Conservation (phyloP, 2,888 invertebrate genomes). For the Synergus itoensis region DNA sequence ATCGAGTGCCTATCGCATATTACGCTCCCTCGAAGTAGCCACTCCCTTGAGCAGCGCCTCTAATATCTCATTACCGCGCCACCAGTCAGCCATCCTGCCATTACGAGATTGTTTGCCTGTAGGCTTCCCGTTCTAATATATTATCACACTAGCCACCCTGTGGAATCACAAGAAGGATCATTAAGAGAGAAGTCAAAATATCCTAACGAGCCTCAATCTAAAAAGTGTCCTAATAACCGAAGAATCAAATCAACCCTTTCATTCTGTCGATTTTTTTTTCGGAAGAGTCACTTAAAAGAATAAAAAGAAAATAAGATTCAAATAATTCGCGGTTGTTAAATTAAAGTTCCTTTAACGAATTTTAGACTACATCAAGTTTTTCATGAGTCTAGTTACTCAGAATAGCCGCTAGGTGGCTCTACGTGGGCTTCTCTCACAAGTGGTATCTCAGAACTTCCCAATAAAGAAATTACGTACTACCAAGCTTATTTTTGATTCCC, state of each 20-base stretch:
- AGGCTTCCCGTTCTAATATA: slow-evolving; percentile 70
- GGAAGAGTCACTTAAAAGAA: too few relatives aligned
- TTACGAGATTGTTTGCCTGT: slow-evolving; percentile 77
- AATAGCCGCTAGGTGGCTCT: too few relatives aligned
- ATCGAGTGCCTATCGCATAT: slow-evolving; percentile 69
- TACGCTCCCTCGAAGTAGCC: slow-evolving; percentile 72
- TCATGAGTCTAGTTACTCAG: too few relatives aligned
- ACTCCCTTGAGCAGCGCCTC: slow-evolving; percentile 75
- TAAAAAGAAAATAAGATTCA: too few relatives aligned
- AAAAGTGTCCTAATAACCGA: background rate
- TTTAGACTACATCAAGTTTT: too few relatives aligned
- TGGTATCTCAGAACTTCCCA: background rate
- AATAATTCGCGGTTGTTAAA: too few relatives aligned
- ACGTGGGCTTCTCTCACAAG: too few relatives aligned
- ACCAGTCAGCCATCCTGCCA: slow-evolving; percentile 75
- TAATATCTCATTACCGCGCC: slow-evolving; percentile 77
- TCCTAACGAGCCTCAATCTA: background rate
- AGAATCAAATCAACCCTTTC: background rate
- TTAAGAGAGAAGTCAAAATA: slow-evolving; percentile 15
- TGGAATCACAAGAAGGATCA: slow-evolving; percentile 43
- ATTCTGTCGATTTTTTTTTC: too few relatives aligned
- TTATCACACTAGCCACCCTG: slow-evolving; percentile 56
- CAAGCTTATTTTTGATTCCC: background rate
- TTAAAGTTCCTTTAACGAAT: too few relatives aligned
- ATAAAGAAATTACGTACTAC: background rate